Evolutionary conservation across 2,888 invertebrate species (phyloP), one percentile per base, ranked within the genome.

Genomic region (Coelogynopora nodosa): DNA sequence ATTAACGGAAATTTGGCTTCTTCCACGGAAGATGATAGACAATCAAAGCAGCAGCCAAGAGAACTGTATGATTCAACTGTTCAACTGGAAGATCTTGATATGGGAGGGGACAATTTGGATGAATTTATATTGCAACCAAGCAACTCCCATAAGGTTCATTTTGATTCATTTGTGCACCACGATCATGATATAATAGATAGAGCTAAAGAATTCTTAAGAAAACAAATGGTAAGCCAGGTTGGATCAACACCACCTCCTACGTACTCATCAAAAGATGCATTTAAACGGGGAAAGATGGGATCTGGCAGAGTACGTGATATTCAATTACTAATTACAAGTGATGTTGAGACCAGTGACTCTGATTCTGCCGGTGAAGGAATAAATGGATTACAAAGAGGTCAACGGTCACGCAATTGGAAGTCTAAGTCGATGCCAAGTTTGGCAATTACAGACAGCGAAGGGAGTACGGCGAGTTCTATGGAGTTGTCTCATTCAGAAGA

Each of bases 1-100:
- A 5, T 67, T 1, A 30, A 85, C 2, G n/a, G 27, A 27, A 85
- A 85, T 28, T 27, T 67, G 0, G 30, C 26, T n/a, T 67, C 67
- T 1, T 23, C 85, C 27, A 23, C 74, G 23, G 28, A 27, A 81
- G 27, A 84, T 2, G 67, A 28, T 13, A 2, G 28, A 26, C 27
- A 31, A 1, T 31, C 27, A 5, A 84, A 28, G 30, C 67, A 67
- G 18, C 26, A 29, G 18, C 49, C 86, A 1, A 80, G 80, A 30
- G 84, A 86, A 26, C 31, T 86, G 30, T 86, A 23, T 86, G 30
- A 82, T 23, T 86, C 82, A 28, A 82, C 86, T 5, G 80, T 84
- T 2, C 80, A 28, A 23, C 31, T 86, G 27, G 86, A 86, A 26
- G 86, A 86, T n/a, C 28, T 82, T 29, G 82, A 82, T 29, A 49